Evolutionary conservation across 2,797 vertebrate species (phyloP).

Genomic region (Gadopsis bispinosus): DNA sequence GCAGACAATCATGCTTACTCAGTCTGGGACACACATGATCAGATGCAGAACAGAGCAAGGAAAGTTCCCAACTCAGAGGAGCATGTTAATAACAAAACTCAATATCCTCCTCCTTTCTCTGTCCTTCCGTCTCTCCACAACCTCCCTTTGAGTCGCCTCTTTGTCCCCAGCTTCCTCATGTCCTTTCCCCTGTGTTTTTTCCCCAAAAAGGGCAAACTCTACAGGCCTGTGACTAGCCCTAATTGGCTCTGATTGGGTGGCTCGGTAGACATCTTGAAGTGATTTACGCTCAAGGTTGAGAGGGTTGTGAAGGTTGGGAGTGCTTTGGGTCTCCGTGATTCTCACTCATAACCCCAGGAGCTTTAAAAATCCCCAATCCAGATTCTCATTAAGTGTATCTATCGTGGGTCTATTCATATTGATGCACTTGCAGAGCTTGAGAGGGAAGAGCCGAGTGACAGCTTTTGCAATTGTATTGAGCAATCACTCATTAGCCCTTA

Average conservation of each 20-base stretch:
- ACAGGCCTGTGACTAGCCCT: conserved; percentile 61
- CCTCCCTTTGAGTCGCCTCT: conserved; percentile 11
- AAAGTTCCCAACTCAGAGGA: background rate
- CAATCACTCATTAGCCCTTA: conserved; percentile 5
- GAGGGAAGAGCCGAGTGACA: background rate
- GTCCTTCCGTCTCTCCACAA: background rate
- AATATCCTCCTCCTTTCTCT: background rate
- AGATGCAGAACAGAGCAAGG: background rate
- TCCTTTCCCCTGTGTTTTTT: conserved; percentile 23
- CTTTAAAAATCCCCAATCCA: conserved; percentile 45
- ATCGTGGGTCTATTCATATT: conserved; percentile 34
- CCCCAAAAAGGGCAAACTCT: conserved; percentile 54
- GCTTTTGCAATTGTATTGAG: conserved; percentile 6
- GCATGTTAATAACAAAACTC: conserved; percentile 4
- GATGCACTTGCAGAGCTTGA: conserved; percentile 32
- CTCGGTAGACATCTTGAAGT: conserved; percentile 79
- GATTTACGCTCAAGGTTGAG: conserved; percentile 76
- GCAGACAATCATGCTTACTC: conserved; percentile 14
- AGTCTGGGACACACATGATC: conserved; percentile 2
- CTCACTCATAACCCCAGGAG: conserved; percentile 52
- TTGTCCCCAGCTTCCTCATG: conserved; percentile 22
- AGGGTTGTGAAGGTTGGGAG: conserved; percentile 53
- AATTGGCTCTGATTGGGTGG: conserved; percentile 76
- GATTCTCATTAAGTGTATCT: conserved; percentile 42
- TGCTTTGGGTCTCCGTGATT: conserved; percentile 36